phyloP scores from a whole-genome alignment of 2,797 vertebrate species.

The Gymnoscopelus braueri region DNA sequence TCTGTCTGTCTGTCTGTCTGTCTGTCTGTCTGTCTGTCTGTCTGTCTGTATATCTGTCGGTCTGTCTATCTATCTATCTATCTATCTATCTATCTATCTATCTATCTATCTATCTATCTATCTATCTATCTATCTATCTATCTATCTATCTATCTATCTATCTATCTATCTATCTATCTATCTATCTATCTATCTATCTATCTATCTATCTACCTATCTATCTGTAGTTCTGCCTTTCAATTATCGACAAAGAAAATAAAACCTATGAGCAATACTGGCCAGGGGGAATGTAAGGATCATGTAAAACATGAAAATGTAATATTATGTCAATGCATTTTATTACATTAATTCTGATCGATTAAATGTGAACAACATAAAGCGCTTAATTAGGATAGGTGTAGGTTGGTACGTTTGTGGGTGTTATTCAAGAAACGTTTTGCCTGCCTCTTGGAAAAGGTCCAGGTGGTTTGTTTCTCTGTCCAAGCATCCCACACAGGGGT shows the following conservation, averaged over 20 bases:
- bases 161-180: no score
- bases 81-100: no score
- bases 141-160: no score
- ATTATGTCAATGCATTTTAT: constrained; percentile 19
- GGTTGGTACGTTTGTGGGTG: constrained; percentile 43
- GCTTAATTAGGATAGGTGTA: constrained; percentile 29
- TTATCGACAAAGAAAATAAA: not conserved
- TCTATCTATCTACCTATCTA: no score
- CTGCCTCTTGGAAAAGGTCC: constrained; percentile 54
- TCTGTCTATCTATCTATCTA: no score
- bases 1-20: no score
- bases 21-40: not conserved
- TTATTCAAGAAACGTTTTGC: constrained; percentile 39
- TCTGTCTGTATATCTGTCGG: no score
- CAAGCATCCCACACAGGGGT: constrained; percentile 37
- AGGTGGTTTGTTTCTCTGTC: constrained; percentile 29
- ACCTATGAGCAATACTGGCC: not conserved
- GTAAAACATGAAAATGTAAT: constrained; percentile 18
- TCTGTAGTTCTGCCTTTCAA: not conserved
- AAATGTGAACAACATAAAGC: constrained; percentile 31
- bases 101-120: no score
- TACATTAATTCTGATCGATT: constrained; percentile 14
- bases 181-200: no score
- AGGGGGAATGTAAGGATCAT: constrained; percentile 14
- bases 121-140: no score